Conservation (phyloP, 2,113 vertebrate species). For the Lepisosteus oculatus region DNA sequence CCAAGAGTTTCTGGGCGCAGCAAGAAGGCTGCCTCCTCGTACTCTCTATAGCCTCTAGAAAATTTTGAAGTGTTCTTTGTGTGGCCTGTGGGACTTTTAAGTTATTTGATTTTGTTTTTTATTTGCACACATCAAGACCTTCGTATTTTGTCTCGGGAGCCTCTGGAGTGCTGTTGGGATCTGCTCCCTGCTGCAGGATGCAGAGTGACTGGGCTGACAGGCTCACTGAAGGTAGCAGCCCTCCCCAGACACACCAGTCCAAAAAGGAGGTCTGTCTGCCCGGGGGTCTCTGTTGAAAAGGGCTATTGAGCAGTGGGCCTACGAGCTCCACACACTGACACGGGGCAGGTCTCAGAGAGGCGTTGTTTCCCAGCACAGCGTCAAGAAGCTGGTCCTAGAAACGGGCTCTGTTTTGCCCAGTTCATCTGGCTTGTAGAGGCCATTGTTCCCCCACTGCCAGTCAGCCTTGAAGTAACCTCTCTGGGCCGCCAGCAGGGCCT, state of each 20-base stretch:
- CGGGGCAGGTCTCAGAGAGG: neutral
- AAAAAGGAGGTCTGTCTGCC: slow-evolving; percentile 41
- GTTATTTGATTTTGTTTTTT: too few relatives aligned
- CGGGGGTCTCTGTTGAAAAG: slow-evolving; percentile 42
- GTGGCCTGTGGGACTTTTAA: too few relatives aligned
- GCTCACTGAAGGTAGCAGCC: neutral
- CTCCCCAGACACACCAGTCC: slow-evolving; percentile 11
- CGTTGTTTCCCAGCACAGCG: neutral
- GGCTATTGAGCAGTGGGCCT: slow-evolving; percentile 39
- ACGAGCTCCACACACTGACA: slow-evolving; percentile 7
- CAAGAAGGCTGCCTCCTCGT: too few relatives aligned
- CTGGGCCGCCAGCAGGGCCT: too few relatives aligned
- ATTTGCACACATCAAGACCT: too few relatives aligned
- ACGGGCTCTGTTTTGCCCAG: neutral
- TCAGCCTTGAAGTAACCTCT: too few relatives aligned
- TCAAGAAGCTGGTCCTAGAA: too few relatives aligned
- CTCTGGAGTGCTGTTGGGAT: neutral
- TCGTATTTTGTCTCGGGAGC: neutral
- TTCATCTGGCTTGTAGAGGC: neutral
- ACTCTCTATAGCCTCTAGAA: too few relatives aligned
- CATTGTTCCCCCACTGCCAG: too few relatives aligned
- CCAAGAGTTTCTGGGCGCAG: too few relatives aligned
- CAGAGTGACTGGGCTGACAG: neutral
- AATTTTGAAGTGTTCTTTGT: too few relatives aligned
- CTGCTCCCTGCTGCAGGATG: too few relatives aligned